Percentiles rank a stretch among this genome's conserved stretches.
phyloP scores from a whole-genome alignment of 2,113 vertebrate genomes.

The Balaeniceps rex region DNA sequence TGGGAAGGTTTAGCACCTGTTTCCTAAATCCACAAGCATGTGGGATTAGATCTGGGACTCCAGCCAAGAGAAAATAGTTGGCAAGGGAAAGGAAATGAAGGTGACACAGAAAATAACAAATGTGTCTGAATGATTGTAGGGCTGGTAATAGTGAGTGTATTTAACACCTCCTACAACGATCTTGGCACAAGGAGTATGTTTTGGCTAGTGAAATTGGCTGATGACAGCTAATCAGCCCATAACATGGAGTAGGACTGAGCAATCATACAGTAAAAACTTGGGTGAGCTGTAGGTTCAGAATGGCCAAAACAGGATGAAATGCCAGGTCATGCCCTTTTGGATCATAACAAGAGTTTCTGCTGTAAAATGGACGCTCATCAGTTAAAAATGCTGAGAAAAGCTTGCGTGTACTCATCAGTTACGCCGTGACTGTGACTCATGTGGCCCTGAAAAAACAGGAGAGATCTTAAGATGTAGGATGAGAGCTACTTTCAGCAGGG shows the following conservation, averaged over 20 bases:
- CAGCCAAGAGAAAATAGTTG: constrained; percentile 26
- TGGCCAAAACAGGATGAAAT: neutral
- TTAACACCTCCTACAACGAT: neutral
- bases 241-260: neutral
- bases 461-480: neutral
- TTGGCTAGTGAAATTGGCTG: constrained; percentile 3
- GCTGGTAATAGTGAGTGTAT: neutral
- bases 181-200: constrained; percentile 3
- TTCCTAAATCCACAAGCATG: neutral
- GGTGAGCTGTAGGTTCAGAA: neutral
- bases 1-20: constrained; percentile 17
- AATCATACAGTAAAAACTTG: neutral
- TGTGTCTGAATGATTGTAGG: neutral
- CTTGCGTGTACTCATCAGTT: neutral
- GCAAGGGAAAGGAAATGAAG: constrained; percentile 18
- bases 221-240: neutral
- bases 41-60: constrained; percentile 12
- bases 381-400: neutral
- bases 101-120: constrained; percentile 43
- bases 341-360: neutral
- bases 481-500: neutral
- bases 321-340: neutral
- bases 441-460: neutral
- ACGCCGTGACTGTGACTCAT: neutral
- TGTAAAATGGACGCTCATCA: neutral